Evolutionary conservation across 2,888 invertebrate genomes (phyloP).

Genomic region (Euphydryas editha): DNA sequence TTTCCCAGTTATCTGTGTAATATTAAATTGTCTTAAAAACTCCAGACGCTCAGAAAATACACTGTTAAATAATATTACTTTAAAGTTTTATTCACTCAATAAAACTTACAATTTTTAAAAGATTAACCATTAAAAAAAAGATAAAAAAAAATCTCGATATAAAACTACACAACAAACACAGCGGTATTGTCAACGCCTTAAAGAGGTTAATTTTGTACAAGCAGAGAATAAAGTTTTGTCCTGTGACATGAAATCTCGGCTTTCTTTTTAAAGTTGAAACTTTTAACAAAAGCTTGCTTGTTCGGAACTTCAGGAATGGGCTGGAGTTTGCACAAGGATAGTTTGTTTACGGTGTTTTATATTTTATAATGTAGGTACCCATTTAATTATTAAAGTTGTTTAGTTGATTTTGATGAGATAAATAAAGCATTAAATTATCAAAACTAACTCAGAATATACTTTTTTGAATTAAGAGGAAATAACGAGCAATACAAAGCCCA

Average conservation of each 20-base stretch:
- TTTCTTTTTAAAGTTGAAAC: conserved; percentile 40
- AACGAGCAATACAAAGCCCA: too few relatives aligned
- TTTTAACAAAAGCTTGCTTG: conserved; percentile 25
- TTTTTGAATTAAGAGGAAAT: too few relatives aligned
- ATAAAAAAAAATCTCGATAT: conserved; percentile 1
- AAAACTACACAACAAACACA: conserved; percentile 23
- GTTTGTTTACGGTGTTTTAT: conserved; percentile 23
- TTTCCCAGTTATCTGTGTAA: not conserved
- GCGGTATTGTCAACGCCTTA: conserved; percentile 28
- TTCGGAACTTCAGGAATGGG: conserved; percentile 28
- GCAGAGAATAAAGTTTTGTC: conserved; percentile 26
- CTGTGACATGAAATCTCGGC: conserved; percentile 33
- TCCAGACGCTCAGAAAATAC: not conserved
- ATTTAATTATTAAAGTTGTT: conserved; percentile 3
- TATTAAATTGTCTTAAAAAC: not conserved
- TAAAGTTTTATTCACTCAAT: not conserved
- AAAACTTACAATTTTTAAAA: not conserved
- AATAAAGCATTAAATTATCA: not conserved
- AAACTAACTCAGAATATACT: too few relatives aligned
- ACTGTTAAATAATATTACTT: not conserved
- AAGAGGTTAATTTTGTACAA: conserved; percentile 33
- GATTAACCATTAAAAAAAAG: not conserved
- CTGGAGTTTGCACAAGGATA: conserved; percentile 20
- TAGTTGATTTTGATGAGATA: not conserved
- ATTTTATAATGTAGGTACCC: conserved; percentile 6